phyloP scores from a whole-genome alignment of 2,113 vertebrate genomes.

The Nibea coibor region DNA sequence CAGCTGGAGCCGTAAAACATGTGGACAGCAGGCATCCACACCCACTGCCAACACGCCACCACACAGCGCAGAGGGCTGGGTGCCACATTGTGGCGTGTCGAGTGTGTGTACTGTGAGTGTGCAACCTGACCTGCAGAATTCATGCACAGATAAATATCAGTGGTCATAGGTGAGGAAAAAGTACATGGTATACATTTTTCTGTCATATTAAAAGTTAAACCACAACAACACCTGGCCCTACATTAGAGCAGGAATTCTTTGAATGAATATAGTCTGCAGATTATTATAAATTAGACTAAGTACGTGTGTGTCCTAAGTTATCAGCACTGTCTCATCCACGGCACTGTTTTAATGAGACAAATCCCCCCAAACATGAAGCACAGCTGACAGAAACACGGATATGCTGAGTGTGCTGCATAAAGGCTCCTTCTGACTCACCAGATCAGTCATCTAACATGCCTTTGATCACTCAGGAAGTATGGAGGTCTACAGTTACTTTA shows the following conservation, averaged over 20 bases:
- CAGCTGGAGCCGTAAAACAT: constrained; percentile 54
- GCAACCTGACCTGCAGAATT: neutral
- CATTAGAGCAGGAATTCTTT: neutral
- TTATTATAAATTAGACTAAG: neutral
- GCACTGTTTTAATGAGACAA: constrained; percentile 44
- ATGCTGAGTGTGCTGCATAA: constrained; percentile 17
- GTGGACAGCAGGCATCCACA: constrained; percentile 39
- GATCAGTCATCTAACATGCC: constrained; percentile 21
- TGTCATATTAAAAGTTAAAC: neutral
- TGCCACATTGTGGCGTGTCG: constrained; percentile 2
- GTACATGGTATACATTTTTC: neutral
- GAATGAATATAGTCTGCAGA: neutral
- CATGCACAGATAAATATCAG: too few species aligned
- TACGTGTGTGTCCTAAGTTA: constrained; percentile 9
- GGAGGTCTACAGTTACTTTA: constrained; percentile 53
- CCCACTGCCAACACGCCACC: neutral
- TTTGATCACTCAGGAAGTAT: constrained; percentile 64
- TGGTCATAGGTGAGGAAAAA: too few species aligned
- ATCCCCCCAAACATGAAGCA: constrained; percentile 19
- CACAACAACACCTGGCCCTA: neutral
- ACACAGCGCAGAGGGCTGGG: constrained; percentile 16
- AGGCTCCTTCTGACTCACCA: constrained; percentile 54
- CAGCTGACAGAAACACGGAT: constrained; percentile 20
- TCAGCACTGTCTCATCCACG: neutral
- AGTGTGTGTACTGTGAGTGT: neutral